phyloP scores from a whole-genome alignment of 2,113 vertebrate species.

The Hiodon tergisus region DNA sequence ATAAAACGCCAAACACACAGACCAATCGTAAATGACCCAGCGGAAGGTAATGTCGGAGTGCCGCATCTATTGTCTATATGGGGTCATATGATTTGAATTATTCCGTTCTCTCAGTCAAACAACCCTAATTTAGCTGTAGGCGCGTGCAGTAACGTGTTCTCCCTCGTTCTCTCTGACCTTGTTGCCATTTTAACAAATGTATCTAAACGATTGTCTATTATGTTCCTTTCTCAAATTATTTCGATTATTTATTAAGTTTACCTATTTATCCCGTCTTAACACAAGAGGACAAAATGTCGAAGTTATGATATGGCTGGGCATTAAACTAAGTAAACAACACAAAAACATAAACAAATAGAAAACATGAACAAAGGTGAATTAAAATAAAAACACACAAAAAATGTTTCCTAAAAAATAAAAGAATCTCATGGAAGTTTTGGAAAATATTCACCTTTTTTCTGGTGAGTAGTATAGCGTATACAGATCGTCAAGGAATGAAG shows the following conservation, averaged over 20 bases:
- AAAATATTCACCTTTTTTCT: constrained; percentile 76
- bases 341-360: constrained; percentile 47
- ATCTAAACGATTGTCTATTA: background rate
- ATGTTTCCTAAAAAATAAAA: too few species aligned
- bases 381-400: constrained; percentile 3
- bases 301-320: background rate
- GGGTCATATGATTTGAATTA: background rate
- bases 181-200: background rate
- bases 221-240: too few species aligned
- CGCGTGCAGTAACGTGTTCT: background rate
- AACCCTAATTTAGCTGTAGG: background rate
- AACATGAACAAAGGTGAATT: constrained; percentile 37
- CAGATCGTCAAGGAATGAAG: constrained; percentile 75
- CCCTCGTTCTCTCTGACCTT: background rate
- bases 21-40: constrained; percentile 54
- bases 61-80: background rate
- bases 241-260: background rate
- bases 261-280: background rate
- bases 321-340: constrained; percentile 37
- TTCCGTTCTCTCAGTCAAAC: background rate
- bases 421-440: too few species aligned
- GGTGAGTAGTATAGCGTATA: constrained; percentile 77
- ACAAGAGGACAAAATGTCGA: background rate
- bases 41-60: constrained; percentile 40
- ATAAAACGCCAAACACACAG: constrained; percentile 65